Percentiles rank a stretch among this genome's conserved stretches.
Conservation (phyloP, 2,113 vertebrate species). For the Alouatta palliata region DNA sequence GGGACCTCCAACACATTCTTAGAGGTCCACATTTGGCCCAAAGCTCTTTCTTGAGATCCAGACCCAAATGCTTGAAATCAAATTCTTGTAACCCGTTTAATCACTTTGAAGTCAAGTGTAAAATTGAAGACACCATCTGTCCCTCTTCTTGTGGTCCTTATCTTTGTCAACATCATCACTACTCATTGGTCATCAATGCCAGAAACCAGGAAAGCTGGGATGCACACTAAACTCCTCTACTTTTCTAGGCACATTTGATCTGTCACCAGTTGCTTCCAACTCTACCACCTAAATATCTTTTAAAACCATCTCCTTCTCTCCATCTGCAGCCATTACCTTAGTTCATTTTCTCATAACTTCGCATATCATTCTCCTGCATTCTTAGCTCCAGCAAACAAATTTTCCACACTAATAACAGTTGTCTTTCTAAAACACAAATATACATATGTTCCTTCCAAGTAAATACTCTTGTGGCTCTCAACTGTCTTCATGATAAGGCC, state of each 20-base stretch:
- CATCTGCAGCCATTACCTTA: not conserved
- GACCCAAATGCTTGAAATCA: not conserved
- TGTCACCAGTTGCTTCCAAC: not conserved
- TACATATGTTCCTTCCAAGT: not conserved
- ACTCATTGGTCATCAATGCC: not conserved
- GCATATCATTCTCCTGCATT: not conserved
- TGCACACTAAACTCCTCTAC: not conserved
- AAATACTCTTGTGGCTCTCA: not conserved
- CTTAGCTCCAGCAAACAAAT: not conserved
- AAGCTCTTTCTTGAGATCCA: not conserved
- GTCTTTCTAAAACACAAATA: conserved; percentile 17
- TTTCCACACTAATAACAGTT: not conserved
- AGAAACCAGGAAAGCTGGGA: not conserved
- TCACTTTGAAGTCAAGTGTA: not conserved
- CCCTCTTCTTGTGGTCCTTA: not conserved
- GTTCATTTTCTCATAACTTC: not conserved
- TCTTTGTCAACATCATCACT: not conserved
- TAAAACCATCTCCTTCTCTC: not conserved
- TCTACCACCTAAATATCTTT: not conserved
- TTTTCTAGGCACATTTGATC: not conserved
- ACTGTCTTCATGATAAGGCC: not conserved
- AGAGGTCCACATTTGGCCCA: not conserved
- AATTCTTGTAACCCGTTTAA: not conserved
- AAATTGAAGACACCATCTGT: not conserved
- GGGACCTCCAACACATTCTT: not conserved